Conservation (phyloP, 1,140 invertebrate genomes). For the Zaprionus taronus region DNA sequence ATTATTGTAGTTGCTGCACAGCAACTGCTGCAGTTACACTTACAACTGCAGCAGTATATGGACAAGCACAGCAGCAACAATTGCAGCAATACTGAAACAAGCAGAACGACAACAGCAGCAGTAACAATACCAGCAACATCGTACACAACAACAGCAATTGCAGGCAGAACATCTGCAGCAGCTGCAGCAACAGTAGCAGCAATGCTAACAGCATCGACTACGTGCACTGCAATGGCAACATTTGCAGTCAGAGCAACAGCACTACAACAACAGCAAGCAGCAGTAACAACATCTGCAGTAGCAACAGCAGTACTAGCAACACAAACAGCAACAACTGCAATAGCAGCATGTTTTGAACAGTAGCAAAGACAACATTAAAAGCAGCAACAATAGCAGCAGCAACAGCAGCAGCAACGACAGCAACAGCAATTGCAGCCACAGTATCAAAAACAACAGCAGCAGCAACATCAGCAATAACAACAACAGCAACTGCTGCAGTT, state of each 20-base stretch:
- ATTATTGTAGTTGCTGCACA: not conserved
- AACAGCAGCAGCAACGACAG: not conserved
- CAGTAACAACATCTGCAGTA: not conserved
- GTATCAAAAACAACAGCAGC: not conserved
- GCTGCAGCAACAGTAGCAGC: not conserved
- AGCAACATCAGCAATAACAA: conserved; percentile 6
- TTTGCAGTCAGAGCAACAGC: not conserved
- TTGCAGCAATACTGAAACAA: too few species aligned
- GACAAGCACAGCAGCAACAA: not conserved
- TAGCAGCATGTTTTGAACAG: not conserved
- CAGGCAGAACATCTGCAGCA: too few species aligned
- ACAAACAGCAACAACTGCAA: not conserved
- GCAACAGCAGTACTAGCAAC: not conserved
- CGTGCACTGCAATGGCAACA: not conserved
- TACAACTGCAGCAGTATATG: not conserved
- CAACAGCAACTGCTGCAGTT: not conserved
- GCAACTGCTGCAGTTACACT: not conserved
- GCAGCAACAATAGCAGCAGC: not conserved
- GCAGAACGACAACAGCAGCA: not conserved
- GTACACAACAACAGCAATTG: not conserved
- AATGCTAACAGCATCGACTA: not conserved
- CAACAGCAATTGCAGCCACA: not conserved
- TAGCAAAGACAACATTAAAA: not conserved
- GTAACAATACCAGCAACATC: not conserved
- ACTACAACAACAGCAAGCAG: not conserved